Conservation (phyloP, 1,140 invertebrate species). For the Ostrea edulis region DNA sequence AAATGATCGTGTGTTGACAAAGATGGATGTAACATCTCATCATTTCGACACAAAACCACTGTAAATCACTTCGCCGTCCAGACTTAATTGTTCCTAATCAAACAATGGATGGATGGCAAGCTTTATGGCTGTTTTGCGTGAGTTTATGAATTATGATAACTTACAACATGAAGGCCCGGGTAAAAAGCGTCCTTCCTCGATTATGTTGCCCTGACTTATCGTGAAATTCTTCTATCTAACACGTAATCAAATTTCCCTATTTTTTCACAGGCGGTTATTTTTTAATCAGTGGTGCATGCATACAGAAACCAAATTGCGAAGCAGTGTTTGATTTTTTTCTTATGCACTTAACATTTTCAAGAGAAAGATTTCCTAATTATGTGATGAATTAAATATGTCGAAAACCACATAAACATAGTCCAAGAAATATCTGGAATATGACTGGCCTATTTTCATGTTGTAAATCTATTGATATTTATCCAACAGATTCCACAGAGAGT, state of each 20-base stretch:
- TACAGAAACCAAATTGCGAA: not conserved
- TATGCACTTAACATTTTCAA: not conserved
- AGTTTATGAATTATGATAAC: not conserved
- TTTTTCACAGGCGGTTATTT: not conserved
- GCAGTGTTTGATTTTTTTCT: not conserved
- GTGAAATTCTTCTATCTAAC: not conserved
- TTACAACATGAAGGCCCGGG: not conserved
- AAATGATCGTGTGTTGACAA: too few species aligned
- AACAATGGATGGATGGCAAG: not conserved
- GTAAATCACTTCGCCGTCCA: not conserved
- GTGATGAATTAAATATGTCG: too few species aligned
- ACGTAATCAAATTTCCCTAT: not conserved
- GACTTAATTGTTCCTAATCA: conserved; percentile 26
- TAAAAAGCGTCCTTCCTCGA: not conserved
- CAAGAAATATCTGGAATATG: too few species aligned
- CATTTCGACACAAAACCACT: not conserved
- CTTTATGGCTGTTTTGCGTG: conserved; percentile 27
- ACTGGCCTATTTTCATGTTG: too few species aligned
- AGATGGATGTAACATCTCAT: not conserved
- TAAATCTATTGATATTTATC: too few species aligned
- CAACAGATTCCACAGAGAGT: too few species aligned
- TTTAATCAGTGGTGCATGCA: not conserved
- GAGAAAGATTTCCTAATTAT: not conserved
- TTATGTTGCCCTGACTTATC: not conserved
- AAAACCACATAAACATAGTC: too few species aligned